Conservation (phyloP, 2,797 vertebrate species). For the Hydrocynus forskahlii region DNA sequence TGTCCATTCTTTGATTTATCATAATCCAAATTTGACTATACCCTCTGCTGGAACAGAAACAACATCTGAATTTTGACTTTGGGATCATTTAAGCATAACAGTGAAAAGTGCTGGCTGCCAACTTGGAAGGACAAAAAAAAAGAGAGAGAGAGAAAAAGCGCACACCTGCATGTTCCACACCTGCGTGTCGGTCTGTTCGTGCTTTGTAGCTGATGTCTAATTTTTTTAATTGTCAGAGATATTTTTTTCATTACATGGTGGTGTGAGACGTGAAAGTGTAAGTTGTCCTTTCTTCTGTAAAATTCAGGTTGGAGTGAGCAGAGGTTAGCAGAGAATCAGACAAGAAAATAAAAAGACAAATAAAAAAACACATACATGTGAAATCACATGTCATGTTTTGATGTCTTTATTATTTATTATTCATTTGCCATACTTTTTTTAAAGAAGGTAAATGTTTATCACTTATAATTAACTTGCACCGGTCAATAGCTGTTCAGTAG, state of each 20-base stretch:
- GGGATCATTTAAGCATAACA: background rate
- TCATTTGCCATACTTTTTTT: too few species aligned
- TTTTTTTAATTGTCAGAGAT: background rate
- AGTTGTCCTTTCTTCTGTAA: background rate
- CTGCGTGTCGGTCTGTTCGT: conserved; percentile 41
- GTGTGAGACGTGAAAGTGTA: background rate
- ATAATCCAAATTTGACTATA: background rate
- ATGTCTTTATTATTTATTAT: too few species aligned
- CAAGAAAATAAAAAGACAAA: background rate
- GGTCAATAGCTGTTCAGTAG: too few species aligned
- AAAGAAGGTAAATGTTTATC: too few species aligned
- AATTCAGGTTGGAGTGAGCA: too few species aligned
- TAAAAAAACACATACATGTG: too few species aligned
- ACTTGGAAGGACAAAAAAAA: background rate
- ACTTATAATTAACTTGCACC: too few species aligned
- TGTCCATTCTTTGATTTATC: background rate
- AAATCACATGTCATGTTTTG: too few species aligned
- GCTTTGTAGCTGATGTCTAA: conserved; percentile 7
- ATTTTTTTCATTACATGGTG: background rate
- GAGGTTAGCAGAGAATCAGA: too few species aligned
- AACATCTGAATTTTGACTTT: conserved; percentile 13
- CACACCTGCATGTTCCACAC: conserved; percentile 36
- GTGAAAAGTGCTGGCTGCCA: conserved; percentile 16
- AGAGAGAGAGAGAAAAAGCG: conserved; percentile 12
- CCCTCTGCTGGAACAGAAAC: conserved; percentile 1